Percentiles rank a stretch among this genome's conserved stretches.
phyloP scores from a whole-genome alignment of 2,888 invertebrate species.

The Elegia similella region DNA sequence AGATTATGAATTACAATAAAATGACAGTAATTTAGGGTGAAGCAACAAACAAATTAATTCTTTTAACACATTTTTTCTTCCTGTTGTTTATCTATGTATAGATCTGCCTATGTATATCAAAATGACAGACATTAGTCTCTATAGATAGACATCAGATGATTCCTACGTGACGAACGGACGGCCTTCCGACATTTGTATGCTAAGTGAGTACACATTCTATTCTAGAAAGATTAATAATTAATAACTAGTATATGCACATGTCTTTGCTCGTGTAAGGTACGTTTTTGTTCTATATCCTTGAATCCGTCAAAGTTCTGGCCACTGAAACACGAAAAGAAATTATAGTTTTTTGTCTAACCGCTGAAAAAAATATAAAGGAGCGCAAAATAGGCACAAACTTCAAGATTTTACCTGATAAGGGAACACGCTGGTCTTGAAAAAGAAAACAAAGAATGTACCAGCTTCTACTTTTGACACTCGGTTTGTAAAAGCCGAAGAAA shows the following conservation, averaged over 20 bases:
- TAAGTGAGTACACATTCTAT: neutral
- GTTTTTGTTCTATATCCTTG: too few relatives aligned
- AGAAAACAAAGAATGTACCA: too few relatives aligned
- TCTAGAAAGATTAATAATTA: neutral
- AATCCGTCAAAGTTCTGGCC: too few relatives aligned
- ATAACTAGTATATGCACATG: neutral
- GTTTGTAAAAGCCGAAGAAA: too few relatives aligned
- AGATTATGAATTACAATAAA: neutral
- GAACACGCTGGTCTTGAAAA: too few relatives aligned
- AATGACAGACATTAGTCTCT: neutral
- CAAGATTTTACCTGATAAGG: too few relatives aligned
- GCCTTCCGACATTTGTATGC: constrained; percentile 2
- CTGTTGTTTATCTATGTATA: neutral
- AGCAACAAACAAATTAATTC: neutral
- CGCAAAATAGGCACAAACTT: too few relatives aligned
- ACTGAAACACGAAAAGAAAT: too few relatives aligned
- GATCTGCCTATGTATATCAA: neutral
- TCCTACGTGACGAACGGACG: neutral
- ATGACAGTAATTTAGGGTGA: neutral
- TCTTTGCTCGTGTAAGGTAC: too few relatives aligned
- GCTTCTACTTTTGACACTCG: too few relatives aligned
- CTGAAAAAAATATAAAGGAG: too few relatives aligned
- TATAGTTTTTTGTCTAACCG: too few relatives aligned
- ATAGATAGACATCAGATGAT: constrained; percentile 2
- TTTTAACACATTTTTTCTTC: neutral